Base-by-base conservation (phyloP, 2,888 invertebrate genomes). In the Lithosia quadra region DNA sequence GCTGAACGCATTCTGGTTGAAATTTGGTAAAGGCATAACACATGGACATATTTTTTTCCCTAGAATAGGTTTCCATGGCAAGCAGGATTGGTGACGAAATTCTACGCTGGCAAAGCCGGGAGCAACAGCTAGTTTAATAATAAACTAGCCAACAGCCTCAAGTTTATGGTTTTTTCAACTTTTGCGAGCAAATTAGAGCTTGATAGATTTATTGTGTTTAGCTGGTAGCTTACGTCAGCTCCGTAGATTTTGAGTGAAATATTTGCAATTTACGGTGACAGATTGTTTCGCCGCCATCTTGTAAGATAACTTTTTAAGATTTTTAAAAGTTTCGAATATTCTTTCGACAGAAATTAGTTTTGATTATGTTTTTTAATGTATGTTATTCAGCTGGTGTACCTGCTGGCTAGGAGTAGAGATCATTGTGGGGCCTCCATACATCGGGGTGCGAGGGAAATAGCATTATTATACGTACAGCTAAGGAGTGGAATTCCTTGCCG, bases 211-310 rank as follows among this genome's bases (percentile, higher is more conserved):
- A 64, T 33, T 11, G 55, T 64, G 24, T 49, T 36, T 62, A 63
- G 56, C 56, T 34, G 15, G 24, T 21, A 53, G 28, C 34, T 57
- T 68, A 67, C 61, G 56, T 61, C 18, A 24, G 24, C 24, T 39
- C n/a, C 15, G 49, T 65, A 15, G 60, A 28, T 36, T 68, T 57
- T 49, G 49, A 49, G 49, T 49, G 49, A 49, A 49, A 49, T 49
- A 49, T 49, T 49, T 63, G 59, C 69, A 71, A 69, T 63, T 18
- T 63, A 57, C 53, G 22, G 57, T 65, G 76, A 78, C 72, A 75
- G 64, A 64, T 53, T 67, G 60, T 60, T 68, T 33, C 28, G 43
- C 57, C 28, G 76, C 72, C 76, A 78, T 77, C 65, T 78, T 77
- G 62, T 4, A 28, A 72, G 57, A 67, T 71, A 24, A 62, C n/a